A percentile compares a stretch with the other conserved stretches of the same genome.
Conservation (phyloP, 1,140 invertebrate genomes). For the Aethina tumida region DNA sequence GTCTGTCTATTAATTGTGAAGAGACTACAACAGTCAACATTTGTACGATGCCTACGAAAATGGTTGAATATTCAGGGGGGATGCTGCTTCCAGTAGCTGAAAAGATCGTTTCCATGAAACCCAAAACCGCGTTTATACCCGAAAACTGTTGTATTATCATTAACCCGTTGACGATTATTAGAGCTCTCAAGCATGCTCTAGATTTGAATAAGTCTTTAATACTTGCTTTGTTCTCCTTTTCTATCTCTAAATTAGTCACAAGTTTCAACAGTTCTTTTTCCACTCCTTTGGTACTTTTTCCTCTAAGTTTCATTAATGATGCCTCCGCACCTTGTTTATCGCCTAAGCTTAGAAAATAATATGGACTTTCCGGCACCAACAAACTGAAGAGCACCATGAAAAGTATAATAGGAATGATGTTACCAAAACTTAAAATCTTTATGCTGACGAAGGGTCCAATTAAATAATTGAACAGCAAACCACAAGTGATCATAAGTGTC, state of each 20-base stretch:
- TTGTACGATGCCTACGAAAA: constrained; percentile 15
- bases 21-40: constrained; percentile 8
- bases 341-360: constrained; percentile 25
- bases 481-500: constrained; percentile 37
- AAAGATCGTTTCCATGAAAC: constrained; percentile 68
- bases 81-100: constrained; percentile 46
- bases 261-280: constrained; percentile 46
- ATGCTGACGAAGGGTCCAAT: constrained; percentile 51
- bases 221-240: constrained; percentile 19
- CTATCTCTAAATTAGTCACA: constrained; percentile 36
- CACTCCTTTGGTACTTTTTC: constrained; percentile 31
- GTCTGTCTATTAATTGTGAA: constrained; percentile 28
- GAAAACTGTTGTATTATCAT: constrained; percentile 65
- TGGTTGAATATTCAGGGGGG: constrained; percentile 22
- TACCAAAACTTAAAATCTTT: constrained; percentile 39
- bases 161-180: constrained; percentile 58
- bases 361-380: constrained; percentile 65
- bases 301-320: constrained; percentile 18
- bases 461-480: constrained; percentile 37
- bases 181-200: constrained; percentile 45
- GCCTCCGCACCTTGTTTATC: constrained; percentile 10
- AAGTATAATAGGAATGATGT: constrained; percentile 35
- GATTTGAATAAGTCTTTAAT: constrained; percentile 44
- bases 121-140: constrained; percentile 73
- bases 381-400: constrained; percentile 43